Percentiles rank a stretch among this genome's conserved stretches.
phyloP scores from a whole-genome alignment of 1,140 invertebrate genomes.

The Adoxophyes honmai region DNA sequence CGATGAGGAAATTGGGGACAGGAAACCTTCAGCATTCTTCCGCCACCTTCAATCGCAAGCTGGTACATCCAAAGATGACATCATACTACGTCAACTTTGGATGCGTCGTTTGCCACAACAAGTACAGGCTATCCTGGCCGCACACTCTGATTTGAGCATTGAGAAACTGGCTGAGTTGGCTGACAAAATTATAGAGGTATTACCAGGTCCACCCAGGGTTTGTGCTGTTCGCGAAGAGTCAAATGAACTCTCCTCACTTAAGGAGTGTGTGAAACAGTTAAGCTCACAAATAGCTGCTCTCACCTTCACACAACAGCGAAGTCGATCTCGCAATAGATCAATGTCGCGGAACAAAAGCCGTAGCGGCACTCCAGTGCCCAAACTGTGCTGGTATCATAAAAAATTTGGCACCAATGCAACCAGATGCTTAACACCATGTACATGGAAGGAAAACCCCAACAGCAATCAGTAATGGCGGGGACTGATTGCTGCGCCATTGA shows the following conservation, averaged over 20 bases:
- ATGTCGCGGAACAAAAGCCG: slow-evolving; percentile 2
- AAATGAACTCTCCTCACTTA: neutral
- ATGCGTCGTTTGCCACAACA: slow-evolving; percentile 24
- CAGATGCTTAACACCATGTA: slow-evolving; percentile 30
- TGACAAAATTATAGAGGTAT: slow-evolving; percentile 24
- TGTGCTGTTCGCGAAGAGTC: neutral
- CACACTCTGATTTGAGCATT: slow-evolving; percentile 21
- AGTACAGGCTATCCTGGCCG: slow-evolving; percentile 25
- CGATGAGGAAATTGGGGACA: slow-evolving; percentile 34
- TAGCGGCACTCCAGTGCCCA: neutral
- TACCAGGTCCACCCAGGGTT: neutral
- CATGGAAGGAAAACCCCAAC: slow-evolving; percentile 24
- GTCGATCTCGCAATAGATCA: neutral
- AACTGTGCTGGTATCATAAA: slow-evolving; percentile 34
- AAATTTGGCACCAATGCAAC: slow-evolving; percentile 25
- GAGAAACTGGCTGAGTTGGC: slow-evolving; percentile 24
- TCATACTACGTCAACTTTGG: slow-evolving; percentile 22
- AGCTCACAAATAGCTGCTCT: neutral
- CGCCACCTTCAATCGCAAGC: slow-evolving; percentile 33
- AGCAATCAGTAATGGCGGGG: slow-evolving; percentile 31
- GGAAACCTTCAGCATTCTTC: slow-evolving; percentile 39
- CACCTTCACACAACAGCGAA: neutral
- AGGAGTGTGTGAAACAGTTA: neutral
- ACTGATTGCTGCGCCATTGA: slow-evolving; percentile 16
- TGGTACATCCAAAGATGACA: slow-evolving; percentile 24